Base-by-base conservation (phyloP, 2,113 vertebrate species). In the Hippocampus barbouri region DNA sequence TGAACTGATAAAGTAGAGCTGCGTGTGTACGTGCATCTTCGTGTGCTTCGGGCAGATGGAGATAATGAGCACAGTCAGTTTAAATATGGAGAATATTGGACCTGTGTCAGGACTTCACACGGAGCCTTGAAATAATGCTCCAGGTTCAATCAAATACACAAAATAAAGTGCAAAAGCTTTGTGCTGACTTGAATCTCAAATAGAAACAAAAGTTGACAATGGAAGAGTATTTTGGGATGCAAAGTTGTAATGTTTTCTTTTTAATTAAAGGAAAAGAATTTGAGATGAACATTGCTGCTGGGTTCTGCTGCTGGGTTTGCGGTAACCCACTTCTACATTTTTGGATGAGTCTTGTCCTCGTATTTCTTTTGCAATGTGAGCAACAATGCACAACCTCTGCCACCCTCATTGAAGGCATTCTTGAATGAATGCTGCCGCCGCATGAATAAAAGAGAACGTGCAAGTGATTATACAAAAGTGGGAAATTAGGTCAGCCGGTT, bases 1-100 rank as follows among this genome's bases (percentile, higher is more conserved):
- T 57, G 66, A 64, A 15, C 81, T 82, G 86, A 90, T 88, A 85
- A 82, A 85, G 76, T 70, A 16, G 62, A 66, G 27, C 38, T 59
- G 67, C 8, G 63, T 51, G 56, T 16, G 65, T 69, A 43, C 20
- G 56, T 41, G 30, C 49, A 30, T 23, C 11, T 47, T 56, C n/a
- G 30, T 47, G 41, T 41, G 11, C 59, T 27, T 40, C 57, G 70
- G 70, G 57, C 69, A 59, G 71, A 73, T 69, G 43, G 51, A 70
- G 65, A 80, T 81, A 75, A 82, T 75, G 65, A 70, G 69, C 80
- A 71, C 61, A 34, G 62, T 51, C 25, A 0, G 43, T 54, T 72
- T 38, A 56, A 70, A 40, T 72, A 3, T 0, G 45, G 69, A 78
- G 68, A 77, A 77, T 25, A 61, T 34, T 73, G 47, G 59, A 73